A percentile compares a stretch with the other conserved stretches of the same genome.
phyloP scores from a whole-genome alignment of 2,888 invertebrate genomes.

The Watsonalla cultraria region DNA sequence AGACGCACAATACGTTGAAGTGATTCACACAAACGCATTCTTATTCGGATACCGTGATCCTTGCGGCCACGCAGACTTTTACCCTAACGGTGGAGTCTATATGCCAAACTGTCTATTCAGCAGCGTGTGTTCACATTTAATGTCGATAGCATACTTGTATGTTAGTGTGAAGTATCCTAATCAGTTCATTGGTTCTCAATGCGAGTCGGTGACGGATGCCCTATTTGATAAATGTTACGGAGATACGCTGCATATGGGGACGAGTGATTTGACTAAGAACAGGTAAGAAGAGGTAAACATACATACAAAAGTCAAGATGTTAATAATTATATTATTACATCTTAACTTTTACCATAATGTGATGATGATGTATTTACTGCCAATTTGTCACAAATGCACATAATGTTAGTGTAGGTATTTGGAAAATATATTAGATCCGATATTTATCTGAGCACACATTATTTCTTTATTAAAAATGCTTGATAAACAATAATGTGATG shows the following conservation, averaged over 20 bases:
- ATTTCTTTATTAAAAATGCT: no score
- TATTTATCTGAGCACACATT: no score
- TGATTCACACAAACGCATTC: conserved; percentile 57
- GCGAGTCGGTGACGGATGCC: neutral
- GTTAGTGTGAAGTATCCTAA: neutral
- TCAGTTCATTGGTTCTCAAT: neutral
- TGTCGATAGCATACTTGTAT: conserved; percentile 12
- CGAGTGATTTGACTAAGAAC: neutral
- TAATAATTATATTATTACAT: no score
- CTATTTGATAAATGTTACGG: neutral
- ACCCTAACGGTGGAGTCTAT: conserved; percentile 48
- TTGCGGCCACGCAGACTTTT: conserved; percentile 56
- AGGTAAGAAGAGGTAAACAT: neutral
- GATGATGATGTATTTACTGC: no score
- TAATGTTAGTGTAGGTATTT: no score
- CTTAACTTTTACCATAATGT: no score
- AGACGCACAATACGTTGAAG: conserved; percentile 59
- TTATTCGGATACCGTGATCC: conserved; percentile 39
- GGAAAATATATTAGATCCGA: no score
- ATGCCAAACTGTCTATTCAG: conserved; percentile 55
- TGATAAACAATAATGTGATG: no score
- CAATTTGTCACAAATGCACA: no score
- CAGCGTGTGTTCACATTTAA: conserved; percentile 48
- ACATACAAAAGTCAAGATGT: no score
- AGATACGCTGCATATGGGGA: conserved; percentile 1